A percentile compares a stretch with the other conserved stretches of the same genome.
These are phyloP conservation scores for Thymelicus lineola DNA, from an alignment of 2,888 invertebrate genomes.

Conservation along the genomic window DNA sequence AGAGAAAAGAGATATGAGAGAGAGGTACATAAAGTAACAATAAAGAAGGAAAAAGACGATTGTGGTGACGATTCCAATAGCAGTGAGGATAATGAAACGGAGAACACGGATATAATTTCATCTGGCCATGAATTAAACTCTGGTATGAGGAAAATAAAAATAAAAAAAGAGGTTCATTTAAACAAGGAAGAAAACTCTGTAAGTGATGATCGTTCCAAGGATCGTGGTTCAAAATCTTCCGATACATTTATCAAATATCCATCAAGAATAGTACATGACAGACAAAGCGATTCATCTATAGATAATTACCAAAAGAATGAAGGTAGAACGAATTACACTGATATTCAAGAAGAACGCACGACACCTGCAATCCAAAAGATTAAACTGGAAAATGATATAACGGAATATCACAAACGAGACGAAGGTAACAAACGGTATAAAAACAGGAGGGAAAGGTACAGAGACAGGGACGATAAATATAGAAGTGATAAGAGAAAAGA, in stretches of 20 bases:
- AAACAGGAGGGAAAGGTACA: not conserved
- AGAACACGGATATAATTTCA: not conserved
- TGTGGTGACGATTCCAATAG: not conserved
- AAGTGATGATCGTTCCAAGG: not conserved
- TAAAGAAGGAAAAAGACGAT: not conserved
- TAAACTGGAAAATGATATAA: not conserved
- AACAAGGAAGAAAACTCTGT: not conserved
- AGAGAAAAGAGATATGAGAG: conserved; percentile 5
- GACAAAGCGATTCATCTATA: not conserved
- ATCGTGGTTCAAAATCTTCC: not conserved
- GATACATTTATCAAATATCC: not conserved
- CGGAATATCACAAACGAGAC: not conserved
- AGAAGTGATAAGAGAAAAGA: not conserved
- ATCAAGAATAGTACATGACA: not conserved
- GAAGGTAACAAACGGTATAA: not conserved
- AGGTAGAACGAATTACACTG: not conserved
- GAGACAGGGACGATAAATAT: not conserved
- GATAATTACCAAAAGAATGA: not conserved
- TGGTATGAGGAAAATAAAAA: not conserved
- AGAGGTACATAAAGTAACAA: not conserved
- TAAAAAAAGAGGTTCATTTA: not conserved
- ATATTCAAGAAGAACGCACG: not conserved
- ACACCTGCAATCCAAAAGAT: not conserved
- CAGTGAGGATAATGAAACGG: conserved; percentile 4
- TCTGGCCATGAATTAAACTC: not conserved